phyloP scores from a whole-genome alignment of 23 tunicate genomes.

The Ciona savignyi region DNA sequence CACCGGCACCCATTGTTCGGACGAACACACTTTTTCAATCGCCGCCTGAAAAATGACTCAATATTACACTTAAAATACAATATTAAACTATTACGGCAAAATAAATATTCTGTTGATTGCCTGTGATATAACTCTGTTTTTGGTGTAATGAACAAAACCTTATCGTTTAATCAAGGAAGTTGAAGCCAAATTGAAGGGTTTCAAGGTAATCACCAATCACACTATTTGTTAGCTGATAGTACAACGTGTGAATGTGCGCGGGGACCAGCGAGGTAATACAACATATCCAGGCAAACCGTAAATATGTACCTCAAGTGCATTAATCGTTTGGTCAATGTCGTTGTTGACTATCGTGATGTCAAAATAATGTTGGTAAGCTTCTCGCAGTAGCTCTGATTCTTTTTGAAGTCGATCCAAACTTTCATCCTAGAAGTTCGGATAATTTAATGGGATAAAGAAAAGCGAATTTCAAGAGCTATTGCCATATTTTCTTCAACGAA shows the following conservation, averaged over 20 bases:
- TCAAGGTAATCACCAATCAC: too few relatives aligned
- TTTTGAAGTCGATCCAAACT: constrained; percentile 48
- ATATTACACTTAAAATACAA: too few relatives aligned
- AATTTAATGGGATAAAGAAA: not conserved
- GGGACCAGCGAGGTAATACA: too few relatives aligned
- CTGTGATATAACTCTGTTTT: too few relatives aligned
- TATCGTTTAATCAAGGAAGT: too few relatives aligned
- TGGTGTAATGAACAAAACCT: not conserved
- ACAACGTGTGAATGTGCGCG: too few relatives aligned
- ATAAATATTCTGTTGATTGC: too few relatives aligned
- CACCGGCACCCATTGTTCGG: constrained; percentile 70
- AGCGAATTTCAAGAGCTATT: too few relatives aligned
- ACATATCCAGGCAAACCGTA: not conserved
- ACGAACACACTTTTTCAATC: constrained; percentile 32
- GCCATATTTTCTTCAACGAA: too few relatives aligned
- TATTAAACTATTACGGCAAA: too few relatives aligned
- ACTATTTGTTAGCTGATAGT: too few relatives aligned
- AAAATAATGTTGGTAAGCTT: constrained; percentile 82
- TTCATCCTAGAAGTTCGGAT: constrained; percentile 41
- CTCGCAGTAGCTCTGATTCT: constrained; percentile 60
- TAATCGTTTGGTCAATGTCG: constrained; percentile 69
- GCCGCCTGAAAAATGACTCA: constrained; percentile 39
- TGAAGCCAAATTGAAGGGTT: too few relatives aligned
- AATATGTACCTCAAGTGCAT: constrained; percentile 37
- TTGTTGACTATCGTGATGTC: constrained; percentile 76